Base-by-base conservation (phyloP, 2,113 vertebrate species). In the Crotalus horridus region DNA sequence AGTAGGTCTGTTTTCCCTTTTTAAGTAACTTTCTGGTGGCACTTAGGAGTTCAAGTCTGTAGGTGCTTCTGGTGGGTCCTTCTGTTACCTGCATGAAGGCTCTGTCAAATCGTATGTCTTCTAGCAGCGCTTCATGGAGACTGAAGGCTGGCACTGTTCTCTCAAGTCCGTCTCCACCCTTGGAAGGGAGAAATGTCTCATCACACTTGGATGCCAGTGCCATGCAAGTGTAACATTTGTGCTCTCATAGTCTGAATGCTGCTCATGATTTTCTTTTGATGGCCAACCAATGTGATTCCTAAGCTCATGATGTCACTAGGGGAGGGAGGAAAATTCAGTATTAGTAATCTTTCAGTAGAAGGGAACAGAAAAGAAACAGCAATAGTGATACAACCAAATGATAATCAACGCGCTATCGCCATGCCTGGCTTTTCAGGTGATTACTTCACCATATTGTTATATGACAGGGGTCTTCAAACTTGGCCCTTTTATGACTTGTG, bases 211-310 rank as follows among this genome's bases (percentile, higher is more conserved):
- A 99, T 98, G 46, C 99, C 99, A 9, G 99, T 99, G 94, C 99
- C 99, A n/a, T 99, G 99, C 95, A 99, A 98, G 94, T 99, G 99
- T 93, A 99, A 97, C 99, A 99, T 99, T 98, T 99, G 99, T 95
- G 98, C 99, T 98, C 99, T 98, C 98, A 98, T 99, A 98, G 99
- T 99, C 98, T 99, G 99, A 99, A 99, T 99, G 98, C 99, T 99
- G 98, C 98, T 99, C 99, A 99, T 99, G 96, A 99, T 99, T 98
- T 99, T 99, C 98, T 99, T 99, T 96, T 99, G 99, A 98, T 99
- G 99, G 95, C 99, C 99, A 96, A 99, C 99, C 96, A 99, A 97
- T 93, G 99, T 98, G 97, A 99, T 99, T 94, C 99, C 99, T 98
- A 99, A 98, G 97, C 98, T 99, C 98, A 99, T 99, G 97, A 99